Percentiles rank a stretch among this genome's conserved stretches.
Evolutionary conservation across 35 echinoderm and acorn worm genomes (phyloP).

Genomic region (Diadema setosum): DNA sequence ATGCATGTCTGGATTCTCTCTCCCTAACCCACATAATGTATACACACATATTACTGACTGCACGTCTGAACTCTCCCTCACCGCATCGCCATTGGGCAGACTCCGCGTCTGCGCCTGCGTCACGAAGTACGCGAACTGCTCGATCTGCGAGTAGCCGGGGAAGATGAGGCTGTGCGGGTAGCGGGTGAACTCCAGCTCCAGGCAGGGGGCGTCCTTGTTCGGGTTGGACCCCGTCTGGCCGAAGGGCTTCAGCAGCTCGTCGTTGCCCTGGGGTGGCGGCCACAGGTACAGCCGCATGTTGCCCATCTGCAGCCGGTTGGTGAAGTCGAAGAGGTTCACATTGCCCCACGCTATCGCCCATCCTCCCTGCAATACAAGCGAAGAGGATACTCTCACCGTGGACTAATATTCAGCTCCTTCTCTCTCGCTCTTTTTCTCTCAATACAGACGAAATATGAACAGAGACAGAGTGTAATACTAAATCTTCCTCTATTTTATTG

Average conservation of each 20-base stretch:
- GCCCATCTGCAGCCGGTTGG: conserved; percentile 87
- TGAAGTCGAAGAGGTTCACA: conserved; percentile 96
- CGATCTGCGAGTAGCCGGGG: conserved; percentile 80
- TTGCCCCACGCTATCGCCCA: conserved; percentile 98
- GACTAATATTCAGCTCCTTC: background rate
- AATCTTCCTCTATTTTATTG: background rate
- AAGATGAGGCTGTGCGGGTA: conserved; percentile 75
- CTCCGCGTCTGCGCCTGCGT: background rate
- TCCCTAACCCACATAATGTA: too few species aligned
- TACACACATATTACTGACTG: too few species aligned
- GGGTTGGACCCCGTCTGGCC: conserved; percentile 94
- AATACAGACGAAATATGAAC: background rate
- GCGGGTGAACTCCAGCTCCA: conserved; percentile 91
- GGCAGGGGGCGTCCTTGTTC: conserved; percentile 92
- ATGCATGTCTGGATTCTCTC: too few species aligned
- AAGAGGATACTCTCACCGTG: background rate
- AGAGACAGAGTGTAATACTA: background rate
- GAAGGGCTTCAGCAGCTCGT: conserved; percentile 87
- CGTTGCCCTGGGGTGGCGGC: conserved; percentile 87
- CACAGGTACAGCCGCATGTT: conserved; percentile 95
- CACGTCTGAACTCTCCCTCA: background rate
- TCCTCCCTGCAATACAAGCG: conserved; percentile 42
- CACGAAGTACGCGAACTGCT: conserved; percentile 66
- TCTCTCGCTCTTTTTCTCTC: background rate
- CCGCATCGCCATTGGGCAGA: background rate